Base-by-base conservation (phyloP, 2,888 invertebrate genomes). In the Ptilodon capucinus region DNA sequence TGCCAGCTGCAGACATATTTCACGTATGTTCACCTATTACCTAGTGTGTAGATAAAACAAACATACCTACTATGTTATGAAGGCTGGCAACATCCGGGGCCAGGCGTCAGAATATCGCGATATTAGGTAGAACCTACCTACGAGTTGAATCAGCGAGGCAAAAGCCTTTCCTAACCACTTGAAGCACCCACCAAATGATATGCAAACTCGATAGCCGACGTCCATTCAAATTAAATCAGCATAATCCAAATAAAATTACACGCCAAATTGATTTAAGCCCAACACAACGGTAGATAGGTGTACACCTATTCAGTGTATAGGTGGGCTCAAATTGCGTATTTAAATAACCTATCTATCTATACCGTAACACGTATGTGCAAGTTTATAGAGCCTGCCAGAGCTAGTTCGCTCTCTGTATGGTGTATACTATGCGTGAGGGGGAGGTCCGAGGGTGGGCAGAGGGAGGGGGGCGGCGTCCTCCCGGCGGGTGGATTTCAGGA, bases 361-460 rank as follows among this genome's bases (percentile, higher is more conserved):
- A 81, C 54, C 65, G 76, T 77, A 76, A 85, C 80, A 85, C 82
- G 75, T 74, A 79, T 76, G 79, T 63, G 63, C 66, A 63, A 86
- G 85, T 83, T 86, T 89, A 86, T 88, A 85, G 86, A 89, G 83
- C 85, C 74, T 81, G 79, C 79, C 77, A 76, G 84, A 87, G 89
- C 87, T 89, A 90, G 90, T 90, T 89, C 84, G 77, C 79, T 84
- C 79, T 84, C 75, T 81, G 86, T 86, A 85, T 84, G 85, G 85
- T 81, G 85, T 84, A 77, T 85, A 87, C 79, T 87, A 86, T 83
- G 82, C 81, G 84, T 78, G 74, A 83, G 88, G 86, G 77, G 82
- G 52, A 44, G 82, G 79, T 75, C 73, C 65, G 62, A 60, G 74
- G 74, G 73, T 58, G 73, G 68, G 60, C 65, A 54, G 68, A 55